Conservation (phyloP, 2,888 invertebrate species). For the Xanthorhoe designata region DNA sequence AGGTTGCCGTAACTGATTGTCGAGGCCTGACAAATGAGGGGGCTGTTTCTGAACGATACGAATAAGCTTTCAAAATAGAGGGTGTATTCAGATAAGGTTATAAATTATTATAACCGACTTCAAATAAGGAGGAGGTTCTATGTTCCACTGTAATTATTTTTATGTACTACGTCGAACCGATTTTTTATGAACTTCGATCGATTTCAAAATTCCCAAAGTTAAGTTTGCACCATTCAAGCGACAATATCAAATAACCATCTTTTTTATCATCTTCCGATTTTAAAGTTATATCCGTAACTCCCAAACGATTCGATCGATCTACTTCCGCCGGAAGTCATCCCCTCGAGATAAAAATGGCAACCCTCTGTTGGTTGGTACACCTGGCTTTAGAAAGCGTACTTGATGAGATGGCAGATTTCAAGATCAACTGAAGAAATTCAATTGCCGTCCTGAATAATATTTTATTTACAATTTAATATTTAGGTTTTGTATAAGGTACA, state of each 20-base stretch:
- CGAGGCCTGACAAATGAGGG: constrained; percentile 24
- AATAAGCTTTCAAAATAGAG: not conserved
- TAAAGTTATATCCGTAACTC: constrained; percentile 45
- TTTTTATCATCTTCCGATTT: constrained; percentile 41
- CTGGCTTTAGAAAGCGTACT: constrained; percentile 52
- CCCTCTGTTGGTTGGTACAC: constrained; percentile 48
- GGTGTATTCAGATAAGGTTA: not conserved
- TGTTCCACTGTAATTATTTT: not conserved
- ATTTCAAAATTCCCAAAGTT: not conserved
- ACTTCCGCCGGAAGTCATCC: constrained; percentile 66
- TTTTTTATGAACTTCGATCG: too few species aligned
- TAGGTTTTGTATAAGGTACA: too few species aligned
- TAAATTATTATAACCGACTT: not conserved
- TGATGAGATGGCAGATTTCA: constrained; percentile 35
- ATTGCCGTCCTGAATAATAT: not conserved
- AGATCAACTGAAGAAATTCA: constrained; percentile 16
- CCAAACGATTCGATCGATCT: constrained; percentile 40
- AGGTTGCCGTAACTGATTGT: constrained; percentile 25
- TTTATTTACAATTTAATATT: not conserved
- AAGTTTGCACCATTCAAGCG: constrained; percentile 2
- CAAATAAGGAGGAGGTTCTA: too few species aligned
- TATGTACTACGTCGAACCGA: too few species aligned
- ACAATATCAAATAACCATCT: constrained; percentile 32
- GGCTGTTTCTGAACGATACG: constrained; percentile 8
- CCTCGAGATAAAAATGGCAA: constrained; percentile 58